Base-by-base conservation (phyloP, 2,113 vertebrate species). In the Lipophrys pholis region DNA sequence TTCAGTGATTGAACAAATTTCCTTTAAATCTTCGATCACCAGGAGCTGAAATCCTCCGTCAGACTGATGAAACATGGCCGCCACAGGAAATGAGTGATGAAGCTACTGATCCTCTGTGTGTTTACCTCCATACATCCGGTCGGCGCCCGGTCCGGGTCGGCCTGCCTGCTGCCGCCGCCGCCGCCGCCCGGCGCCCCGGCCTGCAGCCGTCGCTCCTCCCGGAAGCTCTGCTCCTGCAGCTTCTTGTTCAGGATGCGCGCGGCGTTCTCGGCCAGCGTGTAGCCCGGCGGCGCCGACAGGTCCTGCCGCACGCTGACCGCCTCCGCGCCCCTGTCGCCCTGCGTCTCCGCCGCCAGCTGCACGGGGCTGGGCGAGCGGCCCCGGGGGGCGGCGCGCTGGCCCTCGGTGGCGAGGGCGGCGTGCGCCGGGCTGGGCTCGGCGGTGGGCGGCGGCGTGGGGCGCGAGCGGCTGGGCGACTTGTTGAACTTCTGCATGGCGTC, bases 111-210 rank as follows among this genome's bases (percentile, higher is more conserved):
- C 72, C 70, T 62, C 70, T 80, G 69, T 41, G 82, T 80, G 82
- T 88, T 96, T 97, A 99, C 97, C 97, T 99, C 97, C 84, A 98
- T 96, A 87, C 95, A 94, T 91, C 93, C 96, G 59, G 94, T 89
- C 85, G 96, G 91, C 71, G 83, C 90, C 51, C 80, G 76, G 74
- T 93, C 93, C 41, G 81, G 57, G 35, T 91, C 91, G 10, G 70
- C 60, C 76, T 64, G 81, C 56, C 65, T 81, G 86, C 92, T 36
- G 92, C 81, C 90, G 87, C 87, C 48, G 86, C 84, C 78, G 94
- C 94, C 93, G 86, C 89, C 54, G 80, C 56, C 84, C 90, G 92
- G 92, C 80, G 92, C 87, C 92, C 79, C 93, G 51, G 39, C 87
- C 89, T 82, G 92, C 79, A 80, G 87, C 84, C 93, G 94, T 86